Conservation (phyloP, 2,888 invertebrate genomes). For the Ceratothoa steindachneri region DNA sequence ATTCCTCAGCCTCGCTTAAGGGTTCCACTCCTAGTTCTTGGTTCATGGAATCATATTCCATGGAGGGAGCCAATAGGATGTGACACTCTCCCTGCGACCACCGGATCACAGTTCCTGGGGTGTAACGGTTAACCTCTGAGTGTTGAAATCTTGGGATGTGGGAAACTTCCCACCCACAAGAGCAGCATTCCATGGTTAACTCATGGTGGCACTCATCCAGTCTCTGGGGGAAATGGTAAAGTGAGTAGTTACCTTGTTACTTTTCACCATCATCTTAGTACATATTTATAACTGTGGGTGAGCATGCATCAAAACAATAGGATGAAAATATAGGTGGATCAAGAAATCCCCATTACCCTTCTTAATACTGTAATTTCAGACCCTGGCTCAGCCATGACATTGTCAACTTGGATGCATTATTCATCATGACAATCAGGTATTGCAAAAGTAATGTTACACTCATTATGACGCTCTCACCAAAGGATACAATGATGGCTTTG, state of each 20-base stretch:
- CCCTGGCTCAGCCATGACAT: too few relatives aligned
- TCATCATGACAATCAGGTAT: too few relatives aligned
- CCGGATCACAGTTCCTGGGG: constrained; percentile 39
- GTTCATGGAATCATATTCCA: background rate
- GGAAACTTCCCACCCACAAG: constrained; percentile 42
- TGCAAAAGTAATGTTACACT: too few relatives aligned
- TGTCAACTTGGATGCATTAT: too few relatives aligned
- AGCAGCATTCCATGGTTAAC: constrained; percentile 24
- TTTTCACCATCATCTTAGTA: too few relatives aligned
- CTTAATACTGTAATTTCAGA: too few relatives aligned
- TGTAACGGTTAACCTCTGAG: constrained; percentile 39
- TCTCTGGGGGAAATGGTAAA: constrained; percentile 20
- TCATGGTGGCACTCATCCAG: constrained; percentile 33
- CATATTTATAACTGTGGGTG: too few relatives aligned
- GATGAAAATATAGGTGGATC: too few relatives aligned
- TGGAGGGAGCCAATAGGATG: constrained; percentile 32
- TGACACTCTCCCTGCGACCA: constrained; percentile 44
- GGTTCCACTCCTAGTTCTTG: background rate
- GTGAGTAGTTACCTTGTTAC: background rate
- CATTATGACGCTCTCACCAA: too few relatives aligned
- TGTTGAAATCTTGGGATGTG: constrained; percentile 37
- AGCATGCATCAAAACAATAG: too few relatives aligned
- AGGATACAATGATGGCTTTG: too few relatives aligned
- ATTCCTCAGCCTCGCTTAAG: background rate
- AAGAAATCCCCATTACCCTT: too few relatives aligned